Conservation (phyloP, 2,797 vertebrate species). For the Enteromius radiatus region DNA sequence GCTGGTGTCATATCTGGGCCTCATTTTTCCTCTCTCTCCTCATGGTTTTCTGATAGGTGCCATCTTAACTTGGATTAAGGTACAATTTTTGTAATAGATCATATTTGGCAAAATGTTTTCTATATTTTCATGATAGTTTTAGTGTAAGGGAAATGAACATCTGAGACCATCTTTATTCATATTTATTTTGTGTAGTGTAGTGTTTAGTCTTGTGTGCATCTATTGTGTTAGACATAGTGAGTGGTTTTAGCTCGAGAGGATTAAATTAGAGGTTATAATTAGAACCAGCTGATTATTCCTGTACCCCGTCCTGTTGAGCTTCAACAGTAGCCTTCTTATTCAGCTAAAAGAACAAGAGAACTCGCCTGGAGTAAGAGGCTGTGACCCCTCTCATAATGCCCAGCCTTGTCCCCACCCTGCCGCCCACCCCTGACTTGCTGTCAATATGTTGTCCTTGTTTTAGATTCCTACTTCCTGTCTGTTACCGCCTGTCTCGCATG, state of each 20-base stretch:
- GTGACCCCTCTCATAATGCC: constrained; percentile 43
- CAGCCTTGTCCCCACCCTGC: constrained; percentile 39
- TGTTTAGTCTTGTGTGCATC: constrained; percentile 2
- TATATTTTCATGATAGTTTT: neutral
- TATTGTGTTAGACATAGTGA: constrained; percentile 37
- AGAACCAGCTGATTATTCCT: constrained; percentile 72
- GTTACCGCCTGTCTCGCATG: neutral
- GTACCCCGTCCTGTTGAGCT: constrained; percentile 61
- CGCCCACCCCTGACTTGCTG: constrained; percentile 35
- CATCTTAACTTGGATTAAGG: neutral
- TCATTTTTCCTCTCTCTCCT: neutral
- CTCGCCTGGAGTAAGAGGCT: constrained; percentile 25
- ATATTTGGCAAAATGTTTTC: neutral
- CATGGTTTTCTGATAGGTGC: neutral
- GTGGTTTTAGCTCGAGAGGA: constrained; percentile 66
- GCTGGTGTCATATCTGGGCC: neutral
- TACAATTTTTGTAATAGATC: neutral
- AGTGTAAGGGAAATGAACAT: neutral
- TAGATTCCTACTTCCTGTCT: constrained; percentile 42
- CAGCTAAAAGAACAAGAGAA: constrained; percentile 44
- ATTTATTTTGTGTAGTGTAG: neutral
- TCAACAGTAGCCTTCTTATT: constrained; percentile 54
- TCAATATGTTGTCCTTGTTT: constrained; percentile 45
- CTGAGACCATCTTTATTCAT: neutral
- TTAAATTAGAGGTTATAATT: constrained; percentile 76